A percentile compares a stretch with the other conserved stretches of the same genome.
Evolutionary conservation across 2,113 vertebrate species (phyloP).

Genomic region (Silurus asotus): DNA sequence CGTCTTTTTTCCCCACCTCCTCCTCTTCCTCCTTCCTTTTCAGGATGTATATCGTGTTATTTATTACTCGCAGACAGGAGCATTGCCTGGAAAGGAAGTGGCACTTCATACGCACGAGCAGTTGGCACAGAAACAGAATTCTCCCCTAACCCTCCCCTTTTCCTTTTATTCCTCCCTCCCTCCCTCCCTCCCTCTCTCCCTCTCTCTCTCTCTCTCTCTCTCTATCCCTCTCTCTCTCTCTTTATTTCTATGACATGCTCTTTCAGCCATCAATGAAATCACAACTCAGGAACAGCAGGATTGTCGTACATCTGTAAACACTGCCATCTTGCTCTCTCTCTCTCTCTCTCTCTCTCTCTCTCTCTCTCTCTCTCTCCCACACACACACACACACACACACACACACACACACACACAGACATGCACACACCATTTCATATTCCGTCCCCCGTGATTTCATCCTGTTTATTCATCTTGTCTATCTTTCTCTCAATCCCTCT

Average conservation of each 20-base stretch:
- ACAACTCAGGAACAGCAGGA: conserved; percentile 57
- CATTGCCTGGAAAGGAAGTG: conserved; percentile 73
- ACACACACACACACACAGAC: conserved; percentile 4
- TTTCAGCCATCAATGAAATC: conserved; percentile 77
- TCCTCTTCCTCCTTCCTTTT: conserved; percentile 54
- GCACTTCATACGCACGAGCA: conserved; percentile 74
- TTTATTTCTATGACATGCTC: conserved; percentile 62
- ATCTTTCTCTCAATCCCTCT: conserved; percentile 23
- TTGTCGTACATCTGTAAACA: conserved; percentile 40
- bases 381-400: neutral
- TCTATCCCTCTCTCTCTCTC: conserved; percentile 56
- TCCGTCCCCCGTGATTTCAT: conserved; percentile 42
- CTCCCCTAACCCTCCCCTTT: conserved; percentile 65
- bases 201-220: neutral
- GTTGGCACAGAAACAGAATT: conserved; percentile 80
- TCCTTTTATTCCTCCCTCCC: conserved; percentile 66
- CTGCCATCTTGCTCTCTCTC: conserved; percentile 8
- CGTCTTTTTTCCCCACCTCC: neutral
- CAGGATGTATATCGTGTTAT: conserved; percentile 58
- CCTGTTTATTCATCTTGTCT: neutral
- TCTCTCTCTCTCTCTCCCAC: neutral
- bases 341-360: neutral
- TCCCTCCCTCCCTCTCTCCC: conserved; percentile 6
- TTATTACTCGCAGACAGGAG: conserved; percentile 61
- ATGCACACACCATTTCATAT: conserved; percentile 14